phyloP scores from a whole-genome alignment of 2,113 vertebrate species.

The Monopterus albus region DNA sequence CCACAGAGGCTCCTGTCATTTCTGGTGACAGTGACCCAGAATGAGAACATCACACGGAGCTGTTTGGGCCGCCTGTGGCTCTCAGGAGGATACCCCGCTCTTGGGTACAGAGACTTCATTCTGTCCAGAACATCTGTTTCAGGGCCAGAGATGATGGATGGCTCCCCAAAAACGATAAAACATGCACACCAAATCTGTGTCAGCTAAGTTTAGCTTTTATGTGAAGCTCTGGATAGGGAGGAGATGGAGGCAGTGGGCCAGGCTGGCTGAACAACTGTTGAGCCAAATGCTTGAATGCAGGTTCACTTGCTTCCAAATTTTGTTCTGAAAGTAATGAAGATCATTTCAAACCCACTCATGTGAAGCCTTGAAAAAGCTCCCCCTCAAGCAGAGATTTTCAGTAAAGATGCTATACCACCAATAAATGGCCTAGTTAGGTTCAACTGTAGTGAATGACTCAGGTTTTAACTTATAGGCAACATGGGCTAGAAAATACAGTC shows the following conservation, averaged over 20 bases:
- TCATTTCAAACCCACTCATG: background rate
- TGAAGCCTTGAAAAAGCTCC: background rate
- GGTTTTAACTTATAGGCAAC: too few species aligned
- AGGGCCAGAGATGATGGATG: constrained; percentile 65
- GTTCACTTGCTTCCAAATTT: constrained; percentile 1
- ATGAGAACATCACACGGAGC: constrained; percentile 45
- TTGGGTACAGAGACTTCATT: constrained; percentile 31
- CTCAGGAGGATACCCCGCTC: constrained; percentile 36
- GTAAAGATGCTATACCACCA: background rate
- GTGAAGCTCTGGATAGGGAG: constrained; percentile 12
- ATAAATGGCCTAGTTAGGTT: background rate
- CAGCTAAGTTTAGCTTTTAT: constrained; percentile 46
- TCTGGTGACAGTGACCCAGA: constrained; percentile 64
- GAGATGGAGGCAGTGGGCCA: constrained; percentile 21
- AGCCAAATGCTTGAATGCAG: constrained; percentile 5
- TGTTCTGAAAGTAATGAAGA: background rate
- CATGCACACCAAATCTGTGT: constrained; percentile 51
- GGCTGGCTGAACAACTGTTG: constrained; percentile 1
- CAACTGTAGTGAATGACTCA: background rate
- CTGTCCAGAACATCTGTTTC: constrained; percentile 65
- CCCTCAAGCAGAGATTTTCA: background rate
- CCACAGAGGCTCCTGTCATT: constrained; percentile 18
- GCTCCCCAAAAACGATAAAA: constrained; percentile 43
- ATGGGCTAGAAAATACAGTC: background rate
- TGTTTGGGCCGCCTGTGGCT: constrained; percentile 28